Evolutionary conservation across 2,113 vertebrate species (phyloP), one percentile per base, ranked within the genome.

Genomic region (Noturus placidus): DNA sequence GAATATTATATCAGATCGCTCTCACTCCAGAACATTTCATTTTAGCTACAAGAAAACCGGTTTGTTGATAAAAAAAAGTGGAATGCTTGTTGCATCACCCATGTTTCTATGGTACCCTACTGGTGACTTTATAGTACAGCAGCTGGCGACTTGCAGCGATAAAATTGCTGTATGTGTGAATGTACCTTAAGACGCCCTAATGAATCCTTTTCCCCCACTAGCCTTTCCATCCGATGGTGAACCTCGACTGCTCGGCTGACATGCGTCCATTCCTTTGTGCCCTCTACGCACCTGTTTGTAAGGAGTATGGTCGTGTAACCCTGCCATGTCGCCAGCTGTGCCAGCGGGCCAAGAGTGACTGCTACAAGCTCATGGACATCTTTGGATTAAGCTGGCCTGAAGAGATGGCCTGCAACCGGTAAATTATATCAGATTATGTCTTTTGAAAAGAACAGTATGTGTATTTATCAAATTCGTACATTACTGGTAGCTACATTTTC

Each of bases 181-280:
- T 9, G 46, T 50, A 50, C 46, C 46, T 50, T 50, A 38, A 38
- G 38, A 87, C 83, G 14, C 14, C 15, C 5, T 15, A n/a, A 38
- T 57, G 63, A 82, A 69, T n/a, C 25, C 10, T 67, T 15, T 85
- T 5, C 69, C 35, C 86, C 33, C 19, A 46, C 25, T 33, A 99
- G 98, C 97, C 98, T 0, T 99, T 99, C 93, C 98, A 99, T 88
- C 98, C 98, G 2, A 97, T 99, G 96, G 97, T 99, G 92, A 99
- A 99, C 93, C 92, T 99, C 93, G 97, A 98, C 88, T 99, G 98
- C 91, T 99, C 98, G 19, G 90, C 94, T 3, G 97, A 99, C 85
- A 97, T 99, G 67, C 91, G 97, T 0, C 96, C 96, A 0, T 99
- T 99, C 93, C 96, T 99, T 56, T 99, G 98, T 6, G 97, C 98